Base-by-base conservation (phyloP, 2,797 vertebrate genomes). In the Coluber constrictor region DNA sequence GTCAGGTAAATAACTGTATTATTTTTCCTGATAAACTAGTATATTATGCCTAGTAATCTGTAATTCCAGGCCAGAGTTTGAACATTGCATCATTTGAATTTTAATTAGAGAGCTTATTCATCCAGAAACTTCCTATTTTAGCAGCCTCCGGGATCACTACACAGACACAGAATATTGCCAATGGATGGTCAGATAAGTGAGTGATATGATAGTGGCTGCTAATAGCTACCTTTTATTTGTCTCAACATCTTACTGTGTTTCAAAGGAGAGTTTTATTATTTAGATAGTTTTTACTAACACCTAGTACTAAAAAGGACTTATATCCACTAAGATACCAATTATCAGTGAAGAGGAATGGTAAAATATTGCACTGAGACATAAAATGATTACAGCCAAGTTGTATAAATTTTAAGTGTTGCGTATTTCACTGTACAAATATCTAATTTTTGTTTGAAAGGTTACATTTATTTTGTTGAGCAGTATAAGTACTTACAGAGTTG, bases 401-500 rank as follows among this genome's bases (percentile, higher is more conserved):
- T 63, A n/a, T 37, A 51, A 16, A 18, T 13, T 29, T 43, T 89
- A 47, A 51, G 55, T 70, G 9, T 70, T 32, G 61, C 16, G 1
- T 13, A 55, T 5, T 47, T n/a, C 63, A 54, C 51, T 16, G 51
- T 29, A 90, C 9, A 54, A 66, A 16, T 12, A 66, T 63, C 43
- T 63, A 51, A 20, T 66, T 90, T 90, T 51, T 90, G 60, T 90
- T 66, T 47, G 63, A 55, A 56, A 56, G 23, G 20, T 70, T 55
- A 3, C 18, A 70, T 3, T 90, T 61, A 32, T 3, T 43, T 90
- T 70, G 89, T 32, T 54, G 54, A 12, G 29, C 54, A 90, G 8
- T 32, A 12, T 27, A 74, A n/a, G 27, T 90, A 8, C 16, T 94
- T 92, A 89, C 94, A 95, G 95, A 96, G 91, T 83, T 87, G 89